Evolutionary conservation across 2,888 invertebrate species (phyloP), one percentile per base, ranked within the genome.

Genomic region (Acholoe squamosa): DNA sequence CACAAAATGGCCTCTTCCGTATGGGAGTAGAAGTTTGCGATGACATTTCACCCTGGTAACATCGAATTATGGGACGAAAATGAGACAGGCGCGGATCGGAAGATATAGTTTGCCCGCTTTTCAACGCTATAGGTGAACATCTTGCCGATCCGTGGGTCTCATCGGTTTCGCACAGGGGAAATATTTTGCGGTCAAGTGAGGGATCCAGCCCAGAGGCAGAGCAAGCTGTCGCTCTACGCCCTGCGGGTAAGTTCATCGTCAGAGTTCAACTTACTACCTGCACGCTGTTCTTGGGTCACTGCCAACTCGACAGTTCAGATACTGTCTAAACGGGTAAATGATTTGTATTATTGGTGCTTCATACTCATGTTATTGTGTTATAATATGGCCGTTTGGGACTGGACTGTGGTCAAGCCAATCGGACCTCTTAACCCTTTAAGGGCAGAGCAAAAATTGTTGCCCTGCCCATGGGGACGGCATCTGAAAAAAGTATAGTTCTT

Each of bases 1-100:
- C 84, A 84, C 84, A 84, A 84, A 84, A 84, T 84, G 84, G 84
- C 84, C 84, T 84, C 84, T 84, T 84, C 84, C 84, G 84, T 84
- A 84, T 84, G 84, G 84, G 84, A 84, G 43, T 84, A 84, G 84
- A 19, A 84, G 84, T 84, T 84, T 51, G 84, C 84, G 84, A 84
- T 84, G 84, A 84, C 84, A 84, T 84, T 84, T 84, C 43, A 84
- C 84, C 84, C 84, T 84, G 84, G 84, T 84, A 84, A 84, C 84
- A 33, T 51, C 84, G 84, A 84, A 84, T 51, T 84, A 84, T 51
- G 84, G 84, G 43, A 84, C 84, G 51, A 84, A 84, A 84, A 84
- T 84, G 84, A 84, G 84, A 51, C 84, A 84, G 43, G 51, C 51
- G 51, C 84, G 84, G 84, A 84, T 84, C 84, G 51, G 51, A 84